Evolutionary conservation across 2,888 invertebrate genomes (phyloP).

Genomic region (Adela reaumurella): DNA sequence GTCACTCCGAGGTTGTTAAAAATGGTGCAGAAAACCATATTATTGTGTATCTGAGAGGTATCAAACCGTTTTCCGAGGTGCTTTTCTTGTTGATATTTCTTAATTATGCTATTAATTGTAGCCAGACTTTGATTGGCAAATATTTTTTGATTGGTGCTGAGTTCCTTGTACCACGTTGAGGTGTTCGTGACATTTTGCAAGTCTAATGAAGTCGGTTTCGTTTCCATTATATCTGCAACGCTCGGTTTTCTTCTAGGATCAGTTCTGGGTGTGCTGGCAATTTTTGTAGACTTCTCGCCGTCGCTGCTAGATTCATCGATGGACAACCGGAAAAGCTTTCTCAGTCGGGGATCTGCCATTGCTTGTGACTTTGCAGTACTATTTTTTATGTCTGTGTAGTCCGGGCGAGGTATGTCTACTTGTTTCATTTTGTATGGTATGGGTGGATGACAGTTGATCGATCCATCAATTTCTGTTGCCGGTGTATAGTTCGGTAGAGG

Average conservation of each 20-base stretch:
- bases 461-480: slow-evolving; percentile 83
- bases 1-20: slow-evolving; percentile 60
- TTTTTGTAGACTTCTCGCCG: slow-evolving; percentile 43
- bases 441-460: slow-evolving; percentile 72
- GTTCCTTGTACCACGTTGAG: slow-evolving; percentile 67
- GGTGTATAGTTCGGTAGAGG: slow-evolving; percentile 78
- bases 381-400: slow-evolving; percentile 70
- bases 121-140: slow-evolving; percentile 67
- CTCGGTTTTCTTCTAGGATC: slow-evolving; percentile 49
- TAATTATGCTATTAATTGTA: slow-evolving; percentile 57
- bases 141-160: slow-evolving; percentile 69
- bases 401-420: slow-evolving; percentile 68
- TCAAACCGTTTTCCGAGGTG: slow-evolving; percentile 53
- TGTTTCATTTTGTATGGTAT: slow-evolving; percentile 62
- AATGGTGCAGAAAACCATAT: slow-evolving; percentile 54
- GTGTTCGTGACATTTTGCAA: slow-evolving; percentile 63
- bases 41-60: slow-evolving; percentile 45
- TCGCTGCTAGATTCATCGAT: slow-evolving; percentile 62
- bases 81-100: slow-evolving; percentile 60
- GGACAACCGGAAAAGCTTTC: slow-evolving; percentile 69
- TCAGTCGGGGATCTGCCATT: slow-evolving; percentile 70
- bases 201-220: slow-evolving; percentile 40
- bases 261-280: slow-evolving; percentile 35
- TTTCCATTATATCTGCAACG: slow-evolving; percentile 25
- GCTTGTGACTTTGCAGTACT: slow-evolving; percentile 69